These are phyloP conservation scores for Periphyllus acericola DNA, from an alignment of 2,888 invertebrate species.

Conservation along the genomic window DNA sequence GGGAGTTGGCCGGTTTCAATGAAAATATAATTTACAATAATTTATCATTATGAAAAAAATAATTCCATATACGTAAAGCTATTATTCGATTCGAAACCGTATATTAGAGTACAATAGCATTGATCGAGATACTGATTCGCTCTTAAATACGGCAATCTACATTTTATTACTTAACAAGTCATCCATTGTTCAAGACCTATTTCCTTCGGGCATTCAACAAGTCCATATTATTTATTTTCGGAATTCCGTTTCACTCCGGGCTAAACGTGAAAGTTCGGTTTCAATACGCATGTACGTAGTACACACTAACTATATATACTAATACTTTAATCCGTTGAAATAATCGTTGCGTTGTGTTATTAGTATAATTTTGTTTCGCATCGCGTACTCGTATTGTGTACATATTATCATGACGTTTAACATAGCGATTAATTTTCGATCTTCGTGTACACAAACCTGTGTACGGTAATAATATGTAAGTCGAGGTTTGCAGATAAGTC, in stretches of 20 bases:
- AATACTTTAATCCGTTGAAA: too few relatives aligned
- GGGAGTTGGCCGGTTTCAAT: constrained; percentile 10
- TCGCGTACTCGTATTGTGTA: too few relatives aligned
- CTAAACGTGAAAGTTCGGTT: constrained; percentile 35
- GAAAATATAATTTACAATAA: background rate
- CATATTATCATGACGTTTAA: too few relatives aligned
- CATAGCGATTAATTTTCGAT: too few relatives aligned
- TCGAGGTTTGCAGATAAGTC: background rate
- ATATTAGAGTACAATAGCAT: constrained; percentile 31
- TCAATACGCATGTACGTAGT: background rate
- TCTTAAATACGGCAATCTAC: constrained; percentile 52
- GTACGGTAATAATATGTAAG: too few relatives aligned
- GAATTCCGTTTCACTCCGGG: constrained; percentile 6
- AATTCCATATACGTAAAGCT: constrained; percentile 25
- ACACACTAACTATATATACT: too few relatives aligned
- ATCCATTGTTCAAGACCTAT: constrained; percentile 48
- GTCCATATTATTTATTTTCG: constrained; percentile 32
- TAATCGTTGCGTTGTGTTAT: too few relatives aligned
- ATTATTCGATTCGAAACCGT: constrained; percentile 16
- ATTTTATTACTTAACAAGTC: constrained; percentile 53
- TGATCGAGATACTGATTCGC: constrained; percentile 26
- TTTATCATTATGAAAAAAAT: constrained; percentile 25
- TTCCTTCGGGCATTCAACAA: constrained; percentile 21
- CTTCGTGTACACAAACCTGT: too few relatives aligned
- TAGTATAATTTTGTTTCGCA: too few relatives aligned